Conservation (phyloP, 1,140 invertebrate species). For the Ceratina japonica region DNA sequence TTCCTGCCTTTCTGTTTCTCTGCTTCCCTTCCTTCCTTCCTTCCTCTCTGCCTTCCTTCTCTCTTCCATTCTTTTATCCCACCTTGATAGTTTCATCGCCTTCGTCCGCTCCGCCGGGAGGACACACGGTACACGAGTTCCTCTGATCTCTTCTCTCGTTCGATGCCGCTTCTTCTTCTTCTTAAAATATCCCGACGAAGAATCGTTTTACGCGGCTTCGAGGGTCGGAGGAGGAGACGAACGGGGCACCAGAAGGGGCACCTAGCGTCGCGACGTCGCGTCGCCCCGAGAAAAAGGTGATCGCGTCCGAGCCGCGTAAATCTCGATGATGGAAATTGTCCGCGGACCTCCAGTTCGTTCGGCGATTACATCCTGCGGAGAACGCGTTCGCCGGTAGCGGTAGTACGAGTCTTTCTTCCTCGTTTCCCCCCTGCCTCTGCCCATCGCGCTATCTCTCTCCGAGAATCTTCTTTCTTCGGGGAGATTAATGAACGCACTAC, state of each 20-base stretch:
- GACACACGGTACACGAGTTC: not conserved
- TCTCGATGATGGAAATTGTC: conserved; percentile 76
- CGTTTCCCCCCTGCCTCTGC: conserved; percentile 44
- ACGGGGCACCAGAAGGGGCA: not conserved
- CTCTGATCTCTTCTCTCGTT: too few species aligned
- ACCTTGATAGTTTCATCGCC: too few species aligned
- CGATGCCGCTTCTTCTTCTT: too few species aligned
- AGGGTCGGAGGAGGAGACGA: too few species aligned
- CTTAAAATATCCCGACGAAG: too few species aligned
- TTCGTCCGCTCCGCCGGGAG: not conserved
- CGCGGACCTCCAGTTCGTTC: conserved; percentile 70
- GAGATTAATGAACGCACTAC: conserved; percentile 73
- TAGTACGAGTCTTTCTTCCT: conserved; percentile 53
- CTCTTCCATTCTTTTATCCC: not conserved
- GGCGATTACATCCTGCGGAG: conserved; percentile 74
- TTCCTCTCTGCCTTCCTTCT: conserved; percentile 28
- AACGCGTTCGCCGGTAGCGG: conserved; percentile 72
- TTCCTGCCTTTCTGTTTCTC: conserved; percentile 6
- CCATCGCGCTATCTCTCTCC: conserved; percentile 27
- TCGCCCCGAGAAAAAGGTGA: conserved; percentile 55
- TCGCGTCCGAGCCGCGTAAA: conserved; percentile 72
- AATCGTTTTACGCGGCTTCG: too few species aligned
- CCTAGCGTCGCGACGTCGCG: too few species aligned
- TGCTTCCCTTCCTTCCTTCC: conserved; percentile 13
- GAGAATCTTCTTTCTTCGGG: conserved; percentile 61